Conservation (phyloP, 2,113 vertebrate species). For the Aegypius monachus region DNA sequence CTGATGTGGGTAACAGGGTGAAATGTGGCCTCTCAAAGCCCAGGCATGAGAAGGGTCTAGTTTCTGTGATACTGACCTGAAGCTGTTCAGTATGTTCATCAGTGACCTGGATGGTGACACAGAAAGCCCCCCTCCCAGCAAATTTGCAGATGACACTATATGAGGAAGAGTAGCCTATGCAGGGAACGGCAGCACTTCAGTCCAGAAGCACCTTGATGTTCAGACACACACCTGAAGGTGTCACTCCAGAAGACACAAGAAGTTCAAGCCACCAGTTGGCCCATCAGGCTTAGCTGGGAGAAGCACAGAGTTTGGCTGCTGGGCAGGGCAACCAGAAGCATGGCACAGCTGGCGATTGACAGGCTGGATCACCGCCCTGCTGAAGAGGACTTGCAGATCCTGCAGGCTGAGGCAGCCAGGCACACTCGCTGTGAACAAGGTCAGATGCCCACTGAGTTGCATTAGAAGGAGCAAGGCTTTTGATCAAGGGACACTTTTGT, state of each 20-base stretch:
- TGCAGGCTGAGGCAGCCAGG: background rate
- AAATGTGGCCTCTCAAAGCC: background rate
- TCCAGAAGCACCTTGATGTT: background rate
- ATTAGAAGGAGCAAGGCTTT: background rate
- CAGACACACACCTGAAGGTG: rapidly evolving
- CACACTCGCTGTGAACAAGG: background rate
- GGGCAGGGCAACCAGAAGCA: background rate
- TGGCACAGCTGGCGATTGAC: background rate
- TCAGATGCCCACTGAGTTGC: background rate
- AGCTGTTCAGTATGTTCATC: background rate
- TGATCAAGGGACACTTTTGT: background rate
- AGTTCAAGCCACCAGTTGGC: background rate
- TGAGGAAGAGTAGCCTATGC: background rate
- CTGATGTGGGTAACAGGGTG: rapidly evolving
- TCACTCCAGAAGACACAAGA: background rate
- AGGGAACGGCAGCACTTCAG: background rate
- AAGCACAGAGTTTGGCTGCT: background rate
- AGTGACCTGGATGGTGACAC: no score
- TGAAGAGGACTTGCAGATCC: background rate
- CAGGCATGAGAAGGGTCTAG: background rate
- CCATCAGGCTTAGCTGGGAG: background rate
- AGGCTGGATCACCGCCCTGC: background rate
- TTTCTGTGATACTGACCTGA: background rate
- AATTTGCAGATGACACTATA: background rate
- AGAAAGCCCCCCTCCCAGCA: background rate